Evolutionary conservation across 2,888 invertebrate species (phyloP).

Genomic region (Hedya salicella): DNA sequence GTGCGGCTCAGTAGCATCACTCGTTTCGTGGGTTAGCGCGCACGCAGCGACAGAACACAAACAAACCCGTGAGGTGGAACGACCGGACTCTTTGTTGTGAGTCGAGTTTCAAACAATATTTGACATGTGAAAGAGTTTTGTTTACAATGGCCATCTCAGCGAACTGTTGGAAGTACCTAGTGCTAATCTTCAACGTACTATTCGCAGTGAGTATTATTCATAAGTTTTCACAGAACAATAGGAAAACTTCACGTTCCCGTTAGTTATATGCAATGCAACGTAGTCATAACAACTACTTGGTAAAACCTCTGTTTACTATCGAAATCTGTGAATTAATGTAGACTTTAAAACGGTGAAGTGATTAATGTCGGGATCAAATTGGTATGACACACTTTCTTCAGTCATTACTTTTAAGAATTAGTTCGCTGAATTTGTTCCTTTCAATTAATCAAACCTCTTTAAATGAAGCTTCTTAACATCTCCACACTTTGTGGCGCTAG

Average conservation of each 20-base stretch:
- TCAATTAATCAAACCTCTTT: conserved; percentile 44
- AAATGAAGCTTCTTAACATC: conserved; percentile 42
- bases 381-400: conserved; percentile 50
- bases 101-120: conserved; percentile 68
- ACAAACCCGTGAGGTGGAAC: conserved; percentile 76
- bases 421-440: conserved; percentile 38
- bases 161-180: conserved; percentile 82
- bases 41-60: conserved; percentile 62
- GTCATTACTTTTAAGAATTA: conserved; percentile 41
- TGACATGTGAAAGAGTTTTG: conserved; percentile 72
- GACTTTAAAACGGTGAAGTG: conserved; percentile 29
- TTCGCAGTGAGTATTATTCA: conserved; percentile 74
- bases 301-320: conserved; percentile 7
- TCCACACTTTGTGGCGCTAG: conserved; percentile 50
- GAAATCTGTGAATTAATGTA: background rate
- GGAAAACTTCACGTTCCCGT: conserved; percentile 26
- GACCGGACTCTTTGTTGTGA: conserved; percentile 76
- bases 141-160: conserved; percentile 77
- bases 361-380: conserved; percentile 28
- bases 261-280: conserved; percentile 10
- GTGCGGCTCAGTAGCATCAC: conserved; percentile 71
- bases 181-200: conserved; percentile 77
- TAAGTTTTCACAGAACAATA: conserved; percentile 31
- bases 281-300: conserved; percentile 40
- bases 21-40: conserved; percentile 50